Conservation (phyloP, 2,888 invertebrate species). For the Drosophila melanocephala region DNA sequence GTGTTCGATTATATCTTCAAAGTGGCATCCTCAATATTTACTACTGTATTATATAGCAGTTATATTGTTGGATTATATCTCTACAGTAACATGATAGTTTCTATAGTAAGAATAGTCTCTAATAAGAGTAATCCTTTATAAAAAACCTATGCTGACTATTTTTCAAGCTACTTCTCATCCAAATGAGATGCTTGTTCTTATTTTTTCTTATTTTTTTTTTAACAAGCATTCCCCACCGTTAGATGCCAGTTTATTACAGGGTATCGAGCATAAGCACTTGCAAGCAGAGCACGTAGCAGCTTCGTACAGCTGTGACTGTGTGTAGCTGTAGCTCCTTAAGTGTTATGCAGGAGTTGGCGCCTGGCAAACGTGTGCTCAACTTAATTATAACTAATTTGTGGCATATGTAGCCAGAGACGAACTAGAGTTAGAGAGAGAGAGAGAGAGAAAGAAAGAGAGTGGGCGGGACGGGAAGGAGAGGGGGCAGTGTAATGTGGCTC, state of each 20-base stretch:
- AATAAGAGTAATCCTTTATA: too few relatives aligned
- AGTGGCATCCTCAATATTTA: background rate
- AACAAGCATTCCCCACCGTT: background rate
- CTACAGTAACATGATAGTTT: background rate
- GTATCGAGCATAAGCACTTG: conserved; percentile 43
- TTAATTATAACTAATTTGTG: conserved; percentile 79
- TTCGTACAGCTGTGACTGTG: conserved; percentile 51
- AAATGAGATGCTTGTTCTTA: background rate
- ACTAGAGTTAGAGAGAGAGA: background rate
- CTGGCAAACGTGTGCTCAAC: conserved; percentile 70
- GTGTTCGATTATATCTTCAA: background rate
- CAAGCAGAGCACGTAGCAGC: conserved; percentile 57
- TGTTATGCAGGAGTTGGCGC: conserved; percentile 56
- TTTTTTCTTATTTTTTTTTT: background rate
- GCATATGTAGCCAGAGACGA: conserved; percentile 60
- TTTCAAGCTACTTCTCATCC: background rate
- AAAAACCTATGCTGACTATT: background rate
- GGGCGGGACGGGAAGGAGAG: background rate
- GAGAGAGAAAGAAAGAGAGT: background rate
- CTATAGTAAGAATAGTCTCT: background rate
- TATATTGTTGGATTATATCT: background rate
- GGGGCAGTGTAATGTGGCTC: conserved; percentile 4
- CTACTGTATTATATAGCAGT: background rate
- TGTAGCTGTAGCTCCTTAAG: conserved; percentile 63
- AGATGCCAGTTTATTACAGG: conserved; percentile 1